Conservation (phyloP, 2,113 vertebrate species). For the Coptodon bakossiorum region DNA sequence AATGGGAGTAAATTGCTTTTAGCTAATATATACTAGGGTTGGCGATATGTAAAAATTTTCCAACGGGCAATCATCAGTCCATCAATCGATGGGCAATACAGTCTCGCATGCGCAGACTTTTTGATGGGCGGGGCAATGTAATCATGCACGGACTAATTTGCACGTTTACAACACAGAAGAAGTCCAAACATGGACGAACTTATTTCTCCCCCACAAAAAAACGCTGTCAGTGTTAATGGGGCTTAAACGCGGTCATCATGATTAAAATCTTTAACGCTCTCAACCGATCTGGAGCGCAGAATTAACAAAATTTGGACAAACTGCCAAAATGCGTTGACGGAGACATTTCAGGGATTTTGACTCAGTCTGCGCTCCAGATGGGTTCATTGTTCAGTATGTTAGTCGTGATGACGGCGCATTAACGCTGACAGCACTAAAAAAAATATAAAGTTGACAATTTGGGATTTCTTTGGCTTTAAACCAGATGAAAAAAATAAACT, state of each 20-base stretch:
- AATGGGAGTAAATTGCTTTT: background rate
- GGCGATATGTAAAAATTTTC: fast-evolving
- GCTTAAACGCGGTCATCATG: background rate
- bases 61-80: background rate
- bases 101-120: fast-evolving
- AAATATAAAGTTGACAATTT: background rate
- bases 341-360: background rate
- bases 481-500: fast-evolving
- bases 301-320: too few species aligned
- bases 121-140: background rate
- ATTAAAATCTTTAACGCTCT: background rate
- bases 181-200: background rate
- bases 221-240: background rate
- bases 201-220: fast-evolving
- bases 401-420: background rate
- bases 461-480: background rate
- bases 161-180: background rate
- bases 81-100: background rate
- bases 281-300: background rate
- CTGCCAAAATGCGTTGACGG: background rate
- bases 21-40: background rate
- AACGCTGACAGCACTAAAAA: background rate
- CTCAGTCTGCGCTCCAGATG: background rate
- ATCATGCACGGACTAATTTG: background rate
- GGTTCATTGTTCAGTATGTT: background rate